Percentiles rank a stretch among this genome's conserved stretches.
Conservation (phyloP, 2,113 vertebrate species). For the Burhinus oedicnemus region DNA sequence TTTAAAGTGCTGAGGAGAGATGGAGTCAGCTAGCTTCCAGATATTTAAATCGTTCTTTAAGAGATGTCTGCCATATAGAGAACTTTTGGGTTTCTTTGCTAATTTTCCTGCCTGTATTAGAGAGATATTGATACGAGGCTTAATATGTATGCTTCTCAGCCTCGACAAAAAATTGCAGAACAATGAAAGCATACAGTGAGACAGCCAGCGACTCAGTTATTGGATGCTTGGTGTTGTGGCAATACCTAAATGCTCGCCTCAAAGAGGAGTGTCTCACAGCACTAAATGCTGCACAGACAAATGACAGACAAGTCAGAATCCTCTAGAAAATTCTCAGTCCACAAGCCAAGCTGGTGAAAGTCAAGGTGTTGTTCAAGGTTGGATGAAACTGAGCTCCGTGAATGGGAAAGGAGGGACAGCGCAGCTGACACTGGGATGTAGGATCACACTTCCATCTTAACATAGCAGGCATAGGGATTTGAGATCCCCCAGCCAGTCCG, state of each 20-base stretch:
- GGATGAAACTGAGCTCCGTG: background rate
- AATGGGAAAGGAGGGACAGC: background rate
- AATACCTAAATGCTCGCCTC: background rate
- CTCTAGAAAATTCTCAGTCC: background rate
- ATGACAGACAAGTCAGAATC: background rate
- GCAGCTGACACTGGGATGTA: background rate
- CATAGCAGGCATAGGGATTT: rapidly evolving
- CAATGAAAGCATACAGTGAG: background rate
- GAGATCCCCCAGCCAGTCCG: background rate
- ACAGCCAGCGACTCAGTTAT: background rate
- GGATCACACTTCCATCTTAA: background rate
- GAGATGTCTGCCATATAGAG: background rate
- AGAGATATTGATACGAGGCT: background rate
- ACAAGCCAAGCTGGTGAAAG: background rate
- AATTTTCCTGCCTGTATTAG: background rate
- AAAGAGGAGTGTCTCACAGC: background rate
- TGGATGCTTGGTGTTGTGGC: background rate
- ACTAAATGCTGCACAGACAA: background rate
- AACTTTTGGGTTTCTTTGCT: background rate
- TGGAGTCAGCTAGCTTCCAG: background rate
- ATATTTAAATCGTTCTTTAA: background rate
- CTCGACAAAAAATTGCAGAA: background rate
- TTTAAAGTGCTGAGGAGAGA: background rate
- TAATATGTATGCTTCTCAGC: background rate
- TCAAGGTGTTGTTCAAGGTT: background rate